Evolutionary conservation across 1,140 invertebrate genomes (phyloP), one percentile per base, ranked within the genome.

Genomic region (Cecropterus lyciades): DNA sequence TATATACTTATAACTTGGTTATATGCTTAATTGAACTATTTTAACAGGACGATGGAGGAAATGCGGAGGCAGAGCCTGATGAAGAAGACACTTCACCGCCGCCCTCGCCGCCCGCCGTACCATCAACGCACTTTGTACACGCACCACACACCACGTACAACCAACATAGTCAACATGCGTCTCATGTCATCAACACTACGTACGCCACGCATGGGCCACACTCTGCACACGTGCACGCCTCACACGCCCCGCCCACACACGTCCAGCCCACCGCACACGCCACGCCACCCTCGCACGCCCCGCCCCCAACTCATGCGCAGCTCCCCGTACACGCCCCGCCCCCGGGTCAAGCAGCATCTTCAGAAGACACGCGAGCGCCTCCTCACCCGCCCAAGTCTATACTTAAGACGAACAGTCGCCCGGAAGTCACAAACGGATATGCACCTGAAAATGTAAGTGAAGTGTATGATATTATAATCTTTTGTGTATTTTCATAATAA

Each of bases 341-440:
- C 33, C 13, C 60, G 24, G 48, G 10, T 63, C n/a, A 83, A 55
- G 15, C 13, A 9, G 48, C 30, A 10, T 33, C 46, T 30, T n/a
- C 2, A 30, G 53, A 55, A 9, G 70, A 52, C 82, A 37, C 80
- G 73, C 40, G 82, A 65, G 59, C 90, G 45, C 79, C 70, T 70
- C 79, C 85, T 3, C 82, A 77, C 20, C 85, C 86, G 63, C 92
- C 91, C 24, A 93, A 92, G 74, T 92, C 90, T 5, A 93, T 92
- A 51, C 82, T 93, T 48, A 93, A 92, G 75, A 82, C 83, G 4
- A 90, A 89, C 62, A 76, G 76, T 1, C 74, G 87, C 1, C 52
- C 72, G 0, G 85, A 91, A 8, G 69, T 80, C 37, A 79, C 85
- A 4, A 89, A 91, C 48, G 87, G 85, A 68, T 87, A 86, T 30